Percentiles rank a stretch among this genome's conserved stretches.
phyloP scores from a whole-genome alignment of 2,888 invertebrate species.

The Mythimna albipuncta region DNA sequence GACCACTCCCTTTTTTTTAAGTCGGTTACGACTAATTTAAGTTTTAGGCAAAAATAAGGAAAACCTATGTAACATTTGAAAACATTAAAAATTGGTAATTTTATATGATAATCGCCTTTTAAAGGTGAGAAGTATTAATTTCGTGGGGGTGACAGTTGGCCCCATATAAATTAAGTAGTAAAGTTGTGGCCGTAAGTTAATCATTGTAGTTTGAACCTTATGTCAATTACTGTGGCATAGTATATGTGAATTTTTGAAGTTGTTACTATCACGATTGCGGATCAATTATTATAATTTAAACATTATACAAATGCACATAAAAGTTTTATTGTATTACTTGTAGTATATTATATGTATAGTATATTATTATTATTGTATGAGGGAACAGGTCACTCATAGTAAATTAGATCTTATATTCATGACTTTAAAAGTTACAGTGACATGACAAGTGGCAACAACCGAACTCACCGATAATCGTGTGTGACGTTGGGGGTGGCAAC shows the following conservation, averaged over 20 bases:
- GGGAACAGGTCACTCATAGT: background rate
- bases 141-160: no score
- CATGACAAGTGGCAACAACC: background rate
- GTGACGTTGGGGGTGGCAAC: conserved; percentile 90
- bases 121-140: no score
- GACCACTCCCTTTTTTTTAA: no score
- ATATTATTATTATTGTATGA: background rate
- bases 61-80: no score
- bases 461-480: conserved; percentile 87
- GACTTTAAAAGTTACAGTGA: background rate
- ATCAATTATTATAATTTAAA: background rate
- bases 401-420: background rate
- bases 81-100: no score
- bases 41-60: no score
- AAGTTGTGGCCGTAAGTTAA: no score
- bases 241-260: background rate
- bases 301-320: no score
- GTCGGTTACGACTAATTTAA: no score
- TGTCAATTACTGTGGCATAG: background rate
- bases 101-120: no score
- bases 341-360: background rate
- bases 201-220: background rate
- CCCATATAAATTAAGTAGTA: background rate
- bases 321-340: background rate
- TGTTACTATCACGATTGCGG: background rate